Conservation (phyloP, 2,113 vertebrate species). For the Grallaria varia region DNA sequence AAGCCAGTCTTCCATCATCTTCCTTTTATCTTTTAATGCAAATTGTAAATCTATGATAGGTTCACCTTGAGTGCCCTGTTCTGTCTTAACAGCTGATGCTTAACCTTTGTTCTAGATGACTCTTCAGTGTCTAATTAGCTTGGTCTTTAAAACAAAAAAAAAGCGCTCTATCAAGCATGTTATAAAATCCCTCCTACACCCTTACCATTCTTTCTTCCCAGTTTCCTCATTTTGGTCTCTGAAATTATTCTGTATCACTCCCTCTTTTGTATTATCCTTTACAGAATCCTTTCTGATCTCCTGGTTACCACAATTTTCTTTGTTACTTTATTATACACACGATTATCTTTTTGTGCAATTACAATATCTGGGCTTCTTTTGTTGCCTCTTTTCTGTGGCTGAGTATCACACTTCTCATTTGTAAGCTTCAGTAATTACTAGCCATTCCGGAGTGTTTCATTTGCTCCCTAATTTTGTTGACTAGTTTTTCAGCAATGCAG, state of each 20-base stretch:
- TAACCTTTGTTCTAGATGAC: conserved; percentile 60
- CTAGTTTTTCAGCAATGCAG: neutral
- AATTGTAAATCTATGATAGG: neutral
- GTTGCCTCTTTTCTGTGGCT: neutral
- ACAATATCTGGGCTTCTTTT: neutral
- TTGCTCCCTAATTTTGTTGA: conserved; percentile 28
- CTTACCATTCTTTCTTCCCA: neutral
- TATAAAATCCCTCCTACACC: conserved; percentile 37
- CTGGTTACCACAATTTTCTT: neutral
- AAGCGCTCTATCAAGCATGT: neutral
- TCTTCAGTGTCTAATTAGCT: conserved; percentile 61
- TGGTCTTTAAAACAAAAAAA: conserved; percentile 4
- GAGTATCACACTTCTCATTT: neutral
- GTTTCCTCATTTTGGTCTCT: conserved; percentile 22
- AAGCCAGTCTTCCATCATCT: neutral
- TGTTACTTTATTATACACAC: conserved; percentile 4
- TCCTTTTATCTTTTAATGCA: neutral
- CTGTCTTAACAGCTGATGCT: conserved; percentile 37
- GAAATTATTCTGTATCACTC: conserved; percentile 15
- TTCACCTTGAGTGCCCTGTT: conserved; percentile 26
- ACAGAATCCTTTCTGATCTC: conserved; percentile 14
- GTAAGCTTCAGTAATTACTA: conserved; percentile 11
- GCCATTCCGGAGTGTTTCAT: neutral
- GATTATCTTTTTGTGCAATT: conserved; percentile 33
- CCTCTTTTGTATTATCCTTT: neutral